Evolutionary conservation across 2,797 vertebrate genomes (phyloP), one percentile per base, ranked within the genome.

Genomic region (Bradypodion ventrale): DNA sequence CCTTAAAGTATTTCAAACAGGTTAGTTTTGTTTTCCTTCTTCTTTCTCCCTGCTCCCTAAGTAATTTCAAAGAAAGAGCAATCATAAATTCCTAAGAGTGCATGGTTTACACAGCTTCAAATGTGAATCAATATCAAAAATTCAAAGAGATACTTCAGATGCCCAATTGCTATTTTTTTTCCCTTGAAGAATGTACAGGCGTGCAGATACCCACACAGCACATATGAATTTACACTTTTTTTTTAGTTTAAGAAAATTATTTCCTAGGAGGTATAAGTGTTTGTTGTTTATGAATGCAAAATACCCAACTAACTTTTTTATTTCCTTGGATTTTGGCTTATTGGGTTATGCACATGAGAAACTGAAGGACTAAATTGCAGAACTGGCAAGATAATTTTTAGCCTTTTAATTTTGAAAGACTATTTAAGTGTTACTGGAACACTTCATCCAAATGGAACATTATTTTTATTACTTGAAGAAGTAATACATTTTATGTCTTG

Each of bases 1-100:
- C 97, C 29, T 92, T 98, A 49, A 98, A 98, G 85, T 98, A 97
- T 92, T 98, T 98, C 93, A 98, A 98, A 90, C 95, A 98, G 90
- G 91, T 96, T 68, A 75, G 78, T 63, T 42, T 62, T 62, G 16
- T 70, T 80, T 80, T 62, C 21, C n/a, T 73, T 16, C 29, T 59
- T 66, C 23, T n/a, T 4, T 21, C 15, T 62, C 29, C 13, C 9
- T 25, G 23, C 40, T 70, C 25, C 40, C 40, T 7, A 27, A 56
- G 35, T 13, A 37, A 49, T 66, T 52, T 65, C 59, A 37, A 27
- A 10, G 32, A 62, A 37, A 37, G 73, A 73, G 25, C 5, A 78
- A 32, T 44, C 23, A 27, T 80, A 37, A 27, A 27, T 56, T 35
- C 37, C 4, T 32, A 63, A 73, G 21, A 10, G 29, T 35, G 19